phyloP scores from a whole-genome alignment of 2,888 invertebrate genomes.

The Drosophila rellima region DNA sequence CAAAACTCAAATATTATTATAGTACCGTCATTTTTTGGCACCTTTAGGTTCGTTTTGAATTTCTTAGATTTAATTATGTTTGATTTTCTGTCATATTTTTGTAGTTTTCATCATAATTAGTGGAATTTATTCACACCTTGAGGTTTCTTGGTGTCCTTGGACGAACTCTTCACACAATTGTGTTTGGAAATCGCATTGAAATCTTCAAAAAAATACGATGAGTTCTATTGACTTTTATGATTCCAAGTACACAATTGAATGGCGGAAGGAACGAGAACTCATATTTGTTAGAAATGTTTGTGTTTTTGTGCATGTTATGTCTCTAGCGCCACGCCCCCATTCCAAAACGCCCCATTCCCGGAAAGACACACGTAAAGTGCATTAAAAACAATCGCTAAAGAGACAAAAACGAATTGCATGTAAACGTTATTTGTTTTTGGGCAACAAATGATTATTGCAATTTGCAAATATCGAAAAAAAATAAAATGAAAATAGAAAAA shows the following conservation, averaged over 20 bases:
- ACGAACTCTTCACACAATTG: background rate
- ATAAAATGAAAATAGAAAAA: conserved; percentile 7
- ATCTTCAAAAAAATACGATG: background rate
- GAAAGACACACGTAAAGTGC: conserved; percentile 33
- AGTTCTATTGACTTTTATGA: conserved; percentile 3
- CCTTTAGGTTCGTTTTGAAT: background rate
- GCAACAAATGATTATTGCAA: conserved; percentile 24
- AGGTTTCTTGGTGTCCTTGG: background rate
- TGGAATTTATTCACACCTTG: background rate
- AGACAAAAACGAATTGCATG: background rate
- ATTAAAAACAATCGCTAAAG: conserved; percentile 25
- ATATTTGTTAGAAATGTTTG: conserved; percentile 6
- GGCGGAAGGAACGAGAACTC: background rate
- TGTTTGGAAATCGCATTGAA: background rate
- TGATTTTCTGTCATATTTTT: conserved; percentile 1
- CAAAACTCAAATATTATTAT: background rate
- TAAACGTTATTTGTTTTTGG: conserved; percentile 16
- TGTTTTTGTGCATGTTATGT: conserved; percentile 2
- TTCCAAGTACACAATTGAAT: conserved; percentile 5
- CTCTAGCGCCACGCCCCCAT: background rate
- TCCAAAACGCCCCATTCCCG: background rate
- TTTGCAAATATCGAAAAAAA: conserved; percentile 18
- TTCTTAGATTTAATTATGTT: background rate
- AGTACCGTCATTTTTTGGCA: background rate
- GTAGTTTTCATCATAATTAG: background rate